These are phyloP conservation scores for Diadegma fenestrale DNA, from an alignment of 2,888 invertebrate species.

Conservation along the genomic window DNA sequence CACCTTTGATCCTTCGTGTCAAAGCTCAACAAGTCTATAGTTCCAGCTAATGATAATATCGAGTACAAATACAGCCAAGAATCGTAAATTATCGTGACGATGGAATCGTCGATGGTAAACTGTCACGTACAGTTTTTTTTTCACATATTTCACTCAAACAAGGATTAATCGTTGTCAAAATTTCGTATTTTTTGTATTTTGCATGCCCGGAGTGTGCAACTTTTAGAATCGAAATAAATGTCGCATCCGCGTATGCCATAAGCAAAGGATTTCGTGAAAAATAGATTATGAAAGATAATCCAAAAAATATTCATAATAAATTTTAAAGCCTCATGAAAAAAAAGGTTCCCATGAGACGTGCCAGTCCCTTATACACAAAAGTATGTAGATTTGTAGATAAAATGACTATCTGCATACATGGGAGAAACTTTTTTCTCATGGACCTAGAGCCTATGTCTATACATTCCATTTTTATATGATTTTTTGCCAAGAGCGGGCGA, in stretches of 20 bases:
- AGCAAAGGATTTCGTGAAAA: not conserved
- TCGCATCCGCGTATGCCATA: not conserved
- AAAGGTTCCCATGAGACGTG: not conserved
- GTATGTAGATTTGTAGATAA: slow-evolving; percentile 10
- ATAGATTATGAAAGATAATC: not conserved
- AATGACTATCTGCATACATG: slow-evolving; percentile 33
- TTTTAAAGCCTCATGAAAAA: not conserved
- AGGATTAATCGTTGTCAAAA: too few relatives aligned
- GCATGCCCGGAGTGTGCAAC: too few relatives aligned
- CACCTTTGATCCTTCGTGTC: slow-evolving; percentile 14
- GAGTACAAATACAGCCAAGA: not conserved
- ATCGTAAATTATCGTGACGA: not conserved
- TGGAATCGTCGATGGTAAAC: not conserved
- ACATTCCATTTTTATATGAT: slow-evolving; percentile 37
- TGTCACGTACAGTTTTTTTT: too few relatives aligned
- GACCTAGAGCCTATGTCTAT: slow-evolving; percentile 25
- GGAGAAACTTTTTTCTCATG: slow-evolving; percentile 49
- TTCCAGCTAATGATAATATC: not conserved
- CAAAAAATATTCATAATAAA: not conserved
- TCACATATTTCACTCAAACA: too few relatives aligned
- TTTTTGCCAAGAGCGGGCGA: slow-evolving; percentile 45
- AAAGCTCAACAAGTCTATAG: slow-evolving; percentile 17
- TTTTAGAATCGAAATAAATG: too few relatives aligned
- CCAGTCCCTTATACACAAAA: slow-evolving; percentile 8
- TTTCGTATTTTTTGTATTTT: too few relatives aligned